Evolutionary conservation across 2,797 vertebrate species (phyloP), one percentile per base, ranked within the genome.

Genomic region (Capromys pilorides): DNA sequence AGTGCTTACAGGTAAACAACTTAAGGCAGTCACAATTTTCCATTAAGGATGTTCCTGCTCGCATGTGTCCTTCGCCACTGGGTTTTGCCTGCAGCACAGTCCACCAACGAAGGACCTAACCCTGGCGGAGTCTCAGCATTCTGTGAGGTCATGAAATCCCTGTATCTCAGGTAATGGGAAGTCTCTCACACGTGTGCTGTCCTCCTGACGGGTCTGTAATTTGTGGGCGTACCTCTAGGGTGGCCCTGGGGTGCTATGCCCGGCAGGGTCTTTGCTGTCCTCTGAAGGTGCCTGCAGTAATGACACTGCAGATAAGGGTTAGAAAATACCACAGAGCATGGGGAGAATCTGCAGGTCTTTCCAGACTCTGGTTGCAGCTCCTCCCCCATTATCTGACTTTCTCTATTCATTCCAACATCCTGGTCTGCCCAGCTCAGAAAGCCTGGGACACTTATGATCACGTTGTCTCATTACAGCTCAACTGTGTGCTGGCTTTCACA

Each of bases 351-450:
- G 67, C 41, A 92, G 64, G 82, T 93, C 85, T 95, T 95, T 91
- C 28, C 87, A 86, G 81, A 80, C 39, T 71, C 41, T 66, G 85
- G 16, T 77, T 83, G 39, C 93, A 85, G 45, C 77, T 90, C 67
- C 82, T 90, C 85, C 90, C 94, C 45, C 67, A 92, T 94, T 95
- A 73, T 97, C 93, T 51, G 92, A 49, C 31, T 67, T 94, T 78
- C 71, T 45, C 19, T 79, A 12, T 90, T 95, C 31, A 26, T 93
- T 71, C n/a, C 16, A 86, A n/a, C 12, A 59, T 57, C 33, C 49
- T 64, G n/a, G 41, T 69, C n/a, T 77, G 61, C 45, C 24, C 33
- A n/a, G 45, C 59, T 91, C 39, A 33, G 36, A 92, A 82, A 85
- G 78, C 21, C 54, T 93, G 0, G 24, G 81, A 71, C 4, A 51